Percentiles rank a stretch among this genome's conserved stretches.
These are phyloP conservation scores for Drosophila busckii DNA, from an alignment of 1,140 invertebrate species.

Conservation along the genomic window DNA sequence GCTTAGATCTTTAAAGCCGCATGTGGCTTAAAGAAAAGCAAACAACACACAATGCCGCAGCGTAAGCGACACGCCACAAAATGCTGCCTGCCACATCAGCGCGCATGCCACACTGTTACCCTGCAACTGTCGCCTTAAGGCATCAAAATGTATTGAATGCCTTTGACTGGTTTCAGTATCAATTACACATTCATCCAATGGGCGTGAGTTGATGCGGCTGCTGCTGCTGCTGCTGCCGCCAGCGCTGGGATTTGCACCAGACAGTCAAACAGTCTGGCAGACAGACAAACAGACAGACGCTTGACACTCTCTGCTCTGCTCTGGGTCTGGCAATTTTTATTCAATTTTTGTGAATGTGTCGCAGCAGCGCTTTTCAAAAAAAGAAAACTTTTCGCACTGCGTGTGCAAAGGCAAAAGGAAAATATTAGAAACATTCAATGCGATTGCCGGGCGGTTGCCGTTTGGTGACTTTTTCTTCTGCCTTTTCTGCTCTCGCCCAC, in stretches of 20 bases:
- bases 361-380: conserved; percentile 29
- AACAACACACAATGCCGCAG: conserved; percentile 32
- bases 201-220: conserved; percentile 24
- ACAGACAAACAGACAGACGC: not conserved
- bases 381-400: conserved; percentile 33
- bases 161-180: conserved; percentile 54
- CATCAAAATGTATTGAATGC: conserved; percentile 40
- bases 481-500: not conserved
- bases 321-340: too few species aligned
- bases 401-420: conserved; percentile 19
- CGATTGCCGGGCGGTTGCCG: not conserved
- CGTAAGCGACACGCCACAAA: conserved; percentile 11
- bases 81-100: not conserved
- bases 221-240: too few species aligned
- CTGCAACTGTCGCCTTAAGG: conserved; percentile 6
- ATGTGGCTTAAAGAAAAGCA: conserved; percentile 9
- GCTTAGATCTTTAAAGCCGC: conserved; percentile 15
- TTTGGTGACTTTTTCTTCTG: conserved; percentile 1
- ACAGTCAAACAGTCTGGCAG: conserved; percentile 1
- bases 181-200: conserved; percentile 68
- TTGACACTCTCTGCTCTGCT: too few species aligned
- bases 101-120: not conserved
- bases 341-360: conserved; percentile 55
- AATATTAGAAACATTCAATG: conserved; percentile 59
- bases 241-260: conserved; percentile 43